A percentile compares a stretch with the other conserved stretches of the same genome.
Evolutionary conservation across 1,140 invertebrate genomes (phyloP).

Genomic region (Drosophila kurseongensis): DNA sequence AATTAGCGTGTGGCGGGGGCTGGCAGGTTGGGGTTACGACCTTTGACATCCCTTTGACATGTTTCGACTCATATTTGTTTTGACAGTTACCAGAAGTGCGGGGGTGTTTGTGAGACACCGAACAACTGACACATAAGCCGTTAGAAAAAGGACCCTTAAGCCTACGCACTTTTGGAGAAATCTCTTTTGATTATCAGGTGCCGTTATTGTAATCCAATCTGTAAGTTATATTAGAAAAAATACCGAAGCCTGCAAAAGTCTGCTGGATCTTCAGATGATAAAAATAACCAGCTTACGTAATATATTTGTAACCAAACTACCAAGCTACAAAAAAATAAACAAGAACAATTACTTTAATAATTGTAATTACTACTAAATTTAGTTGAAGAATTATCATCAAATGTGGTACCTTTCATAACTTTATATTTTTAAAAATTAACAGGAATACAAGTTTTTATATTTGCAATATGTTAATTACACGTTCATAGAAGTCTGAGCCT

Average conservation of each 20-base stretch:
- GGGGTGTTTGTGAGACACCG: conserved; percentile 17
- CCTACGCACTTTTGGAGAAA: not conserved
- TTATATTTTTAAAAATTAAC: no score
- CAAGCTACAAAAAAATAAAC: no score
- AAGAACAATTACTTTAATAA: no score
- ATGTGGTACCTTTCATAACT: no score
- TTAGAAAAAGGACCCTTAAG: not conserved
- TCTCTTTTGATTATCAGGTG: conserved; percentile 1
- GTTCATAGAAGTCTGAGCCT: no score
- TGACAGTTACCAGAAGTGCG: conserved; percentile 49
- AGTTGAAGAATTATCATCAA: no score
- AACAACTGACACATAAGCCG: conserved; percentile 16
- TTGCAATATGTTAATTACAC: no score
- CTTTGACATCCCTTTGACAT: conserved; percentile 77
- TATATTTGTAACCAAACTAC: no score
- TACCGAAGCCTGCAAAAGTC: not conserved
- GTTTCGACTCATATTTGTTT: conserved; percentile 75
- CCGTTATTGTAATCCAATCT: not conserved
- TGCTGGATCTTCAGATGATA: no score
- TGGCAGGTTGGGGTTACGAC: conserved; percentile 48
- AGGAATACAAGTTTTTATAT: no score
- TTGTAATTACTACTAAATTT: no score
- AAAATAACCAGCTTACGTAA: no score
- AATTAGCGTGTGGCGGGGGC: conserved; percentile 59
- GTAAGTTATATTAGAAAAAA: not conserved